A percentile compares a stretch with the other conserved stretches of the same genome.
Conservation (phyloP, 2,888 invertebrate species). For the Xestia rhomboidea region DNA sequence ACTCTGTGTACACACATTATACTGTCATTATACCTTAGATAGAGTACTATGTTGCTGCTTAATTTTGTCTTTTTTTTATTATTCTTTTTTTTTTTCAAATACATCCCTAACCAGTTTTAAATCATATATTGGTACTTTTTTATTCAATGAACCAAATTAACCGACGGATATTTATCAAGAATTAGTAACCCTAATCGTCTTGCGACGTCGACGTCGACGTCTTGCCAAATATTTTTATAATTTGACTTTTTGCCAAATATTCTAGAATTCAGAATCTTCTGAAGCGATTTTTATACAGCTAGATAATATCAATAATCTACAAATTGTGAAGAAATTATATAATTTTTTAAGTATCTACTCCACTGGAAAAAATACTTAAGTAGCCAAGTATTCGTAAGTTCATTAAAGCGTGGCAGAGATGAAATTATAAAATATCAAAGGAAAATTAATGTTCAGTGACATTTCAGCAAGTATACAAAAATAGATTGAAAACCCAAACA, state of each 20-base stretch:
- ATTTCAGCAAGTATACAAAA: constrained; percentile 9
- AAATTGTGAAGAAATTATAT: neutral
- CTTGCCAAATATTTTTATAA: neutral
- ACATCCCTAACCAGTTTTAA: neutral
- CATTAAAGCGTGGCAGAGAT: neutral
- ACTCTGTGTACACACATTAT: constrained; percentile 3
- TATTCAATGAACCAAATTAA: neutral
- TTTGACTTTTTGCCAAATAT: neutral
- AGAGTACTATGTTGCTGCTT: neutral
- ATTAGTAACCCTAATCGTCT: no score
- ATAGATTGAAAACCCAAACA: neutral
- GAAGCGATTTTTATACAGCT: neutral
- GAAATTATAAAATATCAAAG: constrained; percentile 10
- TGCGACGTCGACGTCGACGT: no score
- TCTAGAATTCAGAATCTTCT: neutral
- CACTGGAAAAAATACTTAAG: neutral
- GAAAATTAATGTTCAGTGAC: neutral
- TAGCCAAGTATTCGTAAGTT: neutral
- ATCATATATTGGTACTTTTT: neutral
- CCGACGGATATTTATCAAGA: neutral
- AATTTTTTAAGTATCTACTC: neutral
- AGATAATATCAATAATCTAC: neutral
- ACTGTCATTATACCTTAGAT: neutral
- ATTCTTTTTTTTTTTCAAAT: neutral
- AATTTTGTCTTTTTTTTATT: neutral